Evolutionary conservation across 2,888 invertebrate genomes (phyloP), one percentile per base, ranked within the genome.

Genomic region (Rhogogaster chlorosoma): DNA sequence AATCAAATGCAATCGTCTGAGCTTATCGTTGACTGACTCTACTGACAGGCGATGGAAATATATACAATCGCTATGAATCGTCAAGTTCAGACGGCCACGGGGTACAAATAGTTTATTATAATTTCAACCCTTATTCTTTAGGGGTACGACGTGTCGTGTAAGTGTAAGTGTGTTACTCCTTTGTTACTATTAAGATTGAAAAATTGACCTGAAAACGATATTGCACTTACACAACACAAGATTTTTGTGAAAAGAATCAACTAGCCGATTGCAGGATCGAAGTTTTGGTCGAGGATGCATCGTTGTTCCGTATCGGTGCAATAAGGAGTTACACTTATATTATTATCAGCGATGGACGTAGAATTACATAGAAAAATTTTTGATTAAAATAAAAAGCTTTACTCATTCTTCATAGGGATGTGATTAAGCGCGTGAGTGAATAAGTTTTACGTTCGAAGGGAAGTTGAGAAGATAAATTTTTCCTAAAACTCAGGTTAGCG

Each of bases 11-110:
- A 75, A 42, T 45, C n/a, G 75, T 75, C 75, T 75, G 75, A 75
- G n/a, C 75, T 10, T 75, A 75, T 29, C 45, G 75, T 75, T 75
- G 75, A 75, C 75, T 42, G 26, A 42, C 42, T 75, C 75, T 45
- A 42, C 75, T 75, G 42, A 75, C 26, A 75, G 75, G 22, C 22
- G 45, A 42, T 26, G 5, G 45, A 29, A 22, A 26, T 42, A 12
- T 26, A 0, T 22, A 45, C 38, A 73, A 73, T 42, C 42, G 38
- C 26, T 26, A 26, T 5, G 42, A 15, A 22, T 42, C 18, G 42
- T 1, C 10, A 61, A 4, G 10, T 29, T 77, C 9, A 29, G 53
- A 29, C 49, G 15, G 10, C n/a, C 53, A 15, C 49, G 49, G 15
- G 32, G 22, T 22, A 7, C 18, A 77, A 73, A 73, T 26, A 73